A percentile compares a stretch with the other conserved stretches of the same genome.
Evolutionary conservation across 2,888 invertebrate species (phyloP).

Genomic region (Pachliopta kotzebuea): DNA sequence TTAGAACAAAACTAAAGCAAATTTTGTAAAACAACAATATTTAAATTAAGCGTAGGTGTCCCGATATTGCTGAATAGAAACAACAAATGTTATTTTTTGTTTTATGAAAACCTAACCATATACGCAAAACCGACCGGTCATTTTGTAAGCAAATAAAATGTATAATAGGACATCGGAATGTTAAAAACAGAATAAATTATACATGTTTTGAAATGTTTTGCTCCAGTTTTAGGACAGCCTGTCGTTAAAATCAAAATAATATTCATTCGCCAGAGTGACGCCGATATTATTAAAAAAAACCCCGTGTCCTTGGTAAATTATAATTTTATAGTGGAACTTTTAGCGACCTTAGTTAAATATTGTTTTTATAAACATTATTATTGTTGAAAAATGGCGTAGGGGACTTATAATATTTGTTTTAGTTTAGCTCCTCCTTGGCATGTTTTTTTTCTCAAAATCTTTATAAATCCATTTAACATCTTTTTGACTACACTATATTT

Average conservation of each 20-base stretch:
- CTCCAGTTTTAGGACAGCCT: constrained; percentile 49
- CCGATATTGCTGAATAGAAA: constrained; percentile 7
- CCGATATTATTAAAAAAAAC: constrained; percentile 4
- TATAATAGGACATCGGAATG: constrained; percentile 40
- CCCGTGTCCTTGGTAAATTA: constrained; percentile 15
- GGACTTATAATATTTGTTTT: too few species aligned
- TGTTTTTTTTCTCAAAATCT: too few species aligned
- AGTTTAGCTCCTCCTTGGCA: too few species aligned
- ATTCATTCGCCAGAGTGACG: background rate
- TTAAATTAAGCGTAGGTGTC: constrained; percentile 2
- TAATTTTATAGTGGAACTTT: constrained; percentile 21
- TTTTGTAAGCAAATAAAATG: constrained; percentile 24
- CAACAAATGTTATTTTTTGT: constrained; percentile 16
- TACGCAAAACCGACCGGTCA: constrained; percentile 8
- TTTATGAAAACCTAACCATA: constrained; percentile 14
- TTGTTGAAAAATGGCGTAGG: too few species aligned
- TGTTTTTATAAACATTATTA: constrained; percentile 12
- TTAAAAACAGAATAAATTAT: constrained; percentile 45
- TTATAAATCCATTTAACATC: too few species aligned
- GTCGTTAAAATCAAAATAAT: constrained; percentile 33
- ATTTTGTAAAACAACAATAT: background rate
- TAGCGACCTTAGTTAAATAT: constrained; percentile 2
- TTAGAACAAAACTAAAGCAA: background rate
- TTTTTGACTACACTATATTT: too few species aligned
- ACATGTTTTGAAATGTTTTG: constrained; percentile 50